phyloP scores from a whole-genome alignment of 2,888 invertebrate genomes.

The Ennomos fuscantarius region DNA sequence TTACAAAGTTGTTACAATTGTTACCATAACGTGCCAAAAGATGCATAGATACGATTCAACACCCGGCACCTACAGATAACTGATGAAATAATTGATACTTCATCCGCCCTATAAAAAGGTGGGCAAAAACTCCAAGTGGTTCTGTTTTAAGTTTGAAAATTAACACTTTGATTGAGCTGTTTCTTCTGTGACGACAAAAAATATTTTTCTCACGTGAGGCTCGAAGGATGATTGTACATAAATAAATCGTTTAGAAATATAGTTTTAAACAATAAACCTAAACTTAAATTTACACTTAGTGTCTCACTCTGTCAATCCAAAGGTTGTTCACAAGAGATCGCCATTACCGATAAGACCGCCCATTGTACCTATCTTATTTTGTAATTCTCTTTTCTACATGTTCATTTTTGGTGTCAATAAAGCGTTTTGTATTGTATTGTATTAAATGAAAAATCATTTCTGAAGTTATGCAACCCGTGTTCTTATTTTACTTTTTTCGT shows the following conservation, averaged over 20 bases:
- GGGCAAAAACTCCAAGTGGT: constrained; percentile 57
- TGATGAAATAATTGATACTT: constrained; percentile 80
- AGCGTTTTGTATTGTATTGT: too few relatives aligned
- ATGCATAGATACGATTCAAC: constrained; percentile 20
- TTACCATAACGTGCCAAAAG: constrained; percentile 59
- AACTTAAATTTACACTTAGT: too few relatives aligned
- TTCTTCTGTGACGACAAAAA: constrained; percentile 51
- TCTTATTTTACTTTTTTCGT: too few relatives aligned
- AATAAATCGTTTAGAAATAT: not conserved
- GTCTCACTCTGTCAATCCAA: too few relatives aligned
- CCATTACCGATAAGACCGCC: too few relatives aligned
- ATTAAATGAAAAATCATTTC: too few relatives aligned
- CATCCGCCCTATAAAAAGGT: constrained; percentile 51
- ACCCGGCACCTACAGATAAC: constrained; percentile 35
- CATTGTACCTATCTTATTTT: too few relatives aligned
- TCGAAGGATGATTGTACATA: constrained; percentile 20
- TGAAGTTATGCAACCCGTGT: too few relatives aligned
- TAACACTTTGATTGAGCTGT: constrained; percentile 50
- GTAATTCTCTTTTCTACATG: too few relatives aligned
- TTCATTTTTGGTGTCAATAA: too few relatives aligned
- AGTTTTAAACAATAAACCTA: too few relatives aligned
- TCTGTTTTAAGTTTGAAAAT: constrained; percentile 49
- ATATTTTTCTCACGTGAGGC: constrained; percentile 51
- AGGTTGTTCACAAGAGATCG: too few relatives aligned
- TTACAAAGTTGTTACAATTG: constrained; percentile 35